Evolutionary conservation across 2,113 vertebrate species (phyloP), one percentile per base, ranked within the genome.

Genomic region (Calonectris borealis): DNA sequence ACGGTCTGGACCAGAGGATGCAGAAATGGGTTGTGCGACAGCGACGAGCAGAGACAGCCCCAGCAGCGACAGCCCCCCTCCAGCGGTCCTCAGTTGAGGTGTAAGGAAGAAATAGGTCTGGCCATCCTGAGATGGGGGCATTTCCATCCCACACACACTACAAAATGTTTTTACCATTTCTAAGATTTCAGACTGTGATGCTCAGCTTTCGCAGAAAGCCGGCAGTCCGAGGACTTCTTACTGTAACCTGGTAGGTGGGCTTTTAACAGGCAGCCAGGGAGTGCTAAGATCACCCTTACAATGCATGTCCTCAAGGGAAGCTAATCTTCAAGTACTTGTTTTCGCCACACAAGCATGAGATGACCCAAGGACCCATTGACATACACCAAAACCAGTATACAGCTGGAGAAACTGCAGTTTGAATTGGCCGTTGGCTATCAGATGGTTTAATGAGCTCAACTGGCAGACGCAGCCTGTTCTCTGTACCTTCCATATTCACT

Each of bases 301-400:
- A 27, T 10, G 34, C 2, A 0, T 21, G 11, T 77, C 25, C 34
- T n/a, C 24, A 27, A 12, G 22, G 42, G 36, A 66, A 88, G 34
- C 19, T 48, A 61, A 48, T 52, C 10, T 19, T 21, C 19, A 9
- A 65, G 34, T 19, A 21, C 29, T 68, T 83, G 21, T 42, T 81
- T 68, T 69, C 12, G 0, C 68, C 26, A 5, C 20, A 29, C 0
- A 0, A 40, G 19, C 4, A 4, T 60, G 26, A 86, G 36, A 49
- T n/a, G 46, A 27, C 38, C 31, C 60, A 36, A 12, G 19, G 42
- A 46, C 22, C 25, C 2, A 1, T 8, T 68, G 52, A 46, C 48
- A 24, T 15, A 24, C 57, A 55, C 48, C 31, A 58, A 94, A 92
- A 46, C 6, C 3, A 9, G 18, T 5, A 32, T 8, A 16, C 3